phyloP scores from a whole-genome alignment of 2,888 invertebrate species.

The Lathronympha strigana region DNA sequence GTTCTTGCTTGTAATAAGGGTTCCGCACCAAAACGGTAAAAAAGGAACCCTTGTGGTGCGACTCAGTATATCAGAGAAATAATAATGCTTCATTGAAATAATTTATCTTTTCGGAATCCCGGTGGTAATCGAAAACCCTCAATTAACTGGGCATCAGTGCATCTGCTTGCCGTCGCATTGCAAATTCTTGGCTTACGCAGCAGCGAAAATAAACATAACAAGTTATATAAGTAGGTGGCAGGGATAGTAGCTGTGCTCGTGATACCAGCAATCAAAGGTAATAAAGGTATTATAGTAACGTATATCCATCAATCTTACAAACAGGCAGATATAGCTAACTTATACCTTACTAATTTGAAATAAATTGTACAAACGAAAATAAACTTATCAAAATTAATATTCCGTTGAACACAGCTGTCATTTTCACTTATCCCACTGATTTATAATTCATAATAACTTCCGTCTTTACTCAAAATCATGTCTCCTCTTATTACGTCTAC shows the following conservation, averaged over 20 bases:
- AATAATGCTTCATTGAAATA: no score
- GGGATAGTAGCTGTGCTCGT: not conserved
- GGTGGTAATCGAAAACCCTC: constrained; percentile 46
- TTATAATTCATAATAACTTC: constrained; percentile 13
- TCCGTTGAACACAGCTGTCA: not conserved
- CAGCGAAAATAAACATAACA: not conserved
- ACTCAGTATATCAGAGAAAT: no score
- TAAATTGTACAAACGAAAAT: no score
- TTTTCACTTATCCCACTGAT: not conserved
- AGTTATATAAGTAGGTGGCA: no score
- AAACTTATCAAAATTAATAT: constrained; percentile 1
- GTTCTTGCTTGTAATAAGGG: no score
- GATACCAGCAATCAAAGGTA: no score
- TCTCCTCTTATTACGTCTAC: constrained; percentile 24
- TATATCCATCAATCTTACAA: no score
- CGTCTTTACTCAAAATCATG: constrained; percentile 24
- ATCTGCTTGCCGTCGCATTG: constrained; percentile 46
- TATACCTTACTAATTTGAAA: no score
- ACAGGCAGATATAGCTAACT: no score
- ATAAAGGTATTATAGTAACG: no score
- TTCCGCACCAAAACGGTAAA: no score
- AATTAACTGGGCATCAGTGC: constrained; percentile 50
- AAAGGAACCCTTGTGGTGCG: no score
- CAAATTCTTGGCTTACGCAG: constrained; percentile 5
- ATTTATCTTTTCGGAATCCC: constrained; percentile 52